Conservation (phyloP, 92 coral and sea anemone species). For the Phenganax marumi region DNA sequence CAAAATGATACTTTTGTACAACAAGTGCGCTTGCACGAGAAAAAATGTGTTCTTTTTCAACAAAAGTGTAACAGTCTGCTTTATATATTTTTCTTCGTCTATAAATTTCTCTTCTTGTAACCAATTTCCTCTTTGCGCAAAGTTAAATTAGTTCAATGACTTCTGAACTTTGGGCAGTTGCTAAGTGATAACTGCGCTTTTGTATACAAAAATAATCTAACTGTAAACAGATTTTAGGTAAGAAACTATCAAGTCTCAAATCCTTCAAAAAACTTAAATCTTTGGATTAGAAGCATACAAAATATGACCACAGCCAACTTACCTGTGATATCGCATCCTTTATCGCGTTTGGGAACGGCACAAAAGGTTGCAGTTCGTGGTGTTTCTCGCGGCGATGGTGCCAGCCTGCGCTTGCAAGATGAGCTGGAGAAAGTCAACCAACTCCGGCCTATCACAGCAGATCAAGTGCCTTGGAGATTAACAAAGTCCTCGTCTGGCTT, state of each 20-base stretch:
- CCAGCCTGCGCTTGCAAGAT: constrained; percentile 72
- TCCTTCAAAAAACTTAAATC: too few species aligned
- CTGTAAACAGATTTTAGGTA: constrained; percentile 10
- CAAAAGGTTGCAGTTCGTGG: constrained; percentile 79
- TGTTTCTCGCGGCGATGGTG: constrained; percentile 75
- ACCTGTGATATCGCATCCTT: constrained; percentile 83
- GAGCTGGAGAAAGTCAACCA: constrained; percentile 68
- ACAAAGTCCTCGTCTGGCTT: constrained; percentile 71
- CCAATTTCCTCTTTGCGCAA: not conserved
- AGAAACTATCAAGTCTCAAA: not conserved
- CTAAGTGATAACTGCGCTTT: constrained; percentile 18
- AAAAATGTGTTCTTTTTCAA: too few species aligned
- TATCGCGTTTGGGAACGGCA: constrained; percentile 75
- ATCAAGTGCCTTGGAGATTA: constrained; percentile 97
- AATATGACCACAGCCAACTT: constrained; percentile 89
- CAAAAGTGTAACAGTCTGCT: too few species aligned
- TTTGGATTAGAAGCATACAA: not conserved
- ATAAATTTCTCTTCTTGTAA: too few species aligned
- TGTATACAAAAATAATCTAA: constrained; percentile 8
- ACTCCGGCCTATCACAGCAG: constrained; percentile 92
- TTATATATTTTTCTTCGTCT: too few species aligned
- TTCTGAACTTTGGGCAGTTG: constrained; percentile 10
- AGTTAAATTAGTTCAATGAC: constrained; percentile 8
- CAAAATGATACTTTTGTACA: not conserved
- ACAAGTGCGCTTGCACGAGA: not conserved